A percentile compares a stretch with the other conserved stretches of the same genome.
phyloP scores from a whole-genome alignment of 92 coral and sea anemone genomes.

The Siderastrea radians region DNA sequence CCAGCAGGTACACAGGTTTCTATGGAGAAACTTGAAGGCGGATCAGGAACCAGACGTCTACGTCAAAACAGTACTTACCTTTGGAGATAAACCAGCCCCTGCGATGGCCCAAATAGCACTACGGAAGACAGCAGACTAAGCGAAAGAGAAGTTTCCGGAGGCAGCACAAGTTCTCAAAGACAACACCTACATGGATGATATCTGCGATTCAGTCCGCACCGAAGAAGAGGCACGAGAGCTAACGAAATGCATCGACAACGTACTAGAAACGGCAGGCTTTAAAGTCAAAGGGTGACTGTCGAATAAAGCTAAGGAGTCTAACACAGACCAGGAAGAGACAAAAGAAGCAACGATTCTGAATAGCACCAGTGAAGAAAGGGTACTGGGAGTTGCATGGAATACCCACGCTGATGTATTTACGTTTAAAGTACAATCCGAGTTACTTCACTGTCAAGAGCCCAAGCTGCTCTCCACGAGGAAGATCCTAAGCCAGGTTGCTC shows the following conservation, averaged over 20 bases:
- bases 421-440: conserved; percentile 38
- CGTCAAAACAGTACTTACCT: no score
- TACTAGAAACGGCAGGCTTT: conserved; percentile 72
- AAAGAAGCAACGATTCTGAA: conserved; percentile 10
- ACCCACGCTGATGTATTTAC: conserved; percentile 30
- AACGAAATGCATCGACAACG: conserved; percentile 68
- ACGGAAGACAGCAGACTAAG: conserved; percentile 68
- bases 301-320: conserved; percentile 24
- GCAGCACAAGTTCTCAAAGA: conserved; percentile 69
- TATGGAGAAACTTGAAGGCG: conserved; percentile 64
- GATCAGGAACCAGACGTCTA: conserved; percentile 59
- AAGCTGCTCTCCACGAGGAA: conserved; percentile 34
- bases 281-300: conserved; percentile 71
- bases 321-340: conserved; percentile 8
- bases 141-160: conserved; percentile 19
- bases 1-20: no score
- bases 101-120: no score
- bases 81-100: no score
- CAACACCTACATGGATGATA: no score
- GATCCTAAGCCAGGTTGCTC: no score
- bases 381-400: conserved; percentile 70
- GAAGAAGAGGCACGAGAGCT: conserved; percentile 57
- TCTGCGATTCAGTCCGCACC: conserved; percentile 68
- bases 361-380: conserved; percentile 44
- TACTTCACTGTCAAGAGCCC: not conserved